phyloP scores from a whole-genome alignment of 2,888 invertebrate species.

The Sarcophaga carnaria region DNA sequence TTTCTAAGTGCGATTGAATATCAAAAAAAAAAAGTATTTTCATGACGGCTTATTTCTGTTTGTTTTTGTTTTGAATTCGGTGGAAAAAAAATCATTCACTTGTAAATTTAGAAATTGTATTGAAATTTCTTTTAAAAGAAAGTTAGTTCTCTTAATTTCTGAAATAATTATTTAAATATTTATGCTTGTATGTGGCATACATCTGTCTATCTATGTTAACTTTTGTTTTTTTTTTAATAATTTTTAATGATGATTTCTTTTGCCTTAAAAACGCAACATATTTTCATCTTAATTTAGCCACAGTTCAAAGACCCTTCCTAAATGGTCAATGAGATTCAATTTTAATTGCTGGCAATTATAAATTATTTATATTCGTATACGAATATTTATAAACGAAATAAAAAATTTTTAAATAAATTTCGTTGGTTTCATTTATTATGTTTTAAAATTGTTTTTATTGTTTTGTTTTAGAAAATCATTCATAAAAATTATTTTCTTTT shows the following conservation, averaged over 20 bases:
- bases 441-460: not conserved
- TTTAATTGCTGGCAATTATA: slow-evolving; percentile 37
- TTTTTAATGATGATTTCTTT: too few relatives aligned
- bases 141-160: too few relatives aligned
- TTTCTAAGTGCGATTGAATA: too few relatives aligned
- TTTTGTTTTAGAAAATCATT: slow-evolving; percentile 19
- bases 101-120: slow-evolving; percentile 25
- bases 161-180: too few relatives aligned
- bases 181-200: too few relatives aligned
- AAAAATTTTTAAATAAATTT: not conserved
- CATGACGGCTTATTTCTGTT: too few relatives aligned
- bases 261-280: too few relatives aligned
- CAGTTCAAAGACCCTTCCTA: slow-evolving; percentile 7
- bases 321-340: slow-evolving; percentile 37
- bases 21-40: too few relatives aligned
- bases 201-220: too few relatives aligned
- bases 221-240: too few relatives aligned
- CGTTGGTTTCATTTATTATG: not conserved
- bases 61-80: too few relatives aligned
- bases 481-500: slow-evolving; percentile 65
- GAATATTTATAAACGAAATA: slow-evolving; percentile 4
- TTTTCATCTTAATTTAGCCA: not conserved
- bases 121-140: too few relatives aligned
- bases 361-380: not conserved
- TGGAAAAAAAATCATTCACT: slow-evolving; percentile 19